Conservation (phyloP, 1,140 invertebrate species). For the Dolichoris vasculosae region DNA sequence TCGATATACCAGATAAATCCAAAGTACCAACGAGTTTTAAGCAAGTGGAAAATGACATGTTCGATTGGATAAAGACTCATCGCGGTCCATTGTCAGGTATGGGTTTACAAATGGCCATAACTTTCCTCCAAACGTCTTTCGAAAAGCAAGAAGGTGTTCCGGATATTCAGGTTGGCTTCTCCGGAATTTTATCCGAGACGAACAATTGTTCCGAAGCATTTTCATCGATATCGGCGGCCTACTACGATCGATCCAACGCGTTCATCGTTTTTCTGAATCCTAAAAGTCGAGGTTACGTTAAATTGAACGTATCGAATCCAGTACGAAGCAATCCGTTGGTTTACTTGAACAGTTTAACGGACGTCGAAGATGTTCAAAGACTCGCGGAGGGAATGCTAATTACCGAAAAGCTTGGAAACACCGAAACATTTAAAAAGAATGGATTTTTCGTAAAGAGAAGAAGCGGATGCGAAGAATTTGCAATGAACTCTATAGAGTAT, state of each 20-base stretch:
- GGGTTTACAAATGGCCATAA: neutral
- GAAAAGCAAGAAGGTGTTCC: conserved; percentile 6
- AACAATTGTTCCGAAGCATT: neutral
- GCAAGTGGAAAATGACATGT: neutral
- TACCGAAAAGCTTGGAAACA: neutral
- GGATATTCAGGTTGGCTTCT: conserved; percentile 44
- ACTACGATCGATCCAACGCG: conserved; percentile 6
- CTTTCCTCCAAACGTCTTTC: conserved; percentile 24
- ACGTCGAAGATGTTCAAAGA: conserved; percentile 15
- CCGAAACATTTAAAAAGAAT: conserved; percentile 18
- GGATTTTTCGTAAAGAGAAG: neutral
- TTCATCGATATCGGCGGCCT: neutral
- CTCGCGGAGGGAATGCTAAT: conserved; percentile 1
- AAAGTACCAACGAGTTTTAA: neutral
- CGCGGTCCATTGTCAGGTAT: conserved; percentile 26
- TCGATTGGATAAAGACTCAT: conserved; percentile 34
- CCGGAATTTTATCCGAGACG: neutral
- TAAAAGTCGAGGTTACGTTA: conserved; percentile 41
- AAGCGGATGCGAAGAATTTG: neutral
- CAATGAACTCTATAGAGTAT: neutral
- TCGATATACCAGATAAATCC: neutral
- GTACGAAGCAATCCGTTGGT: conserved; percentile 10
- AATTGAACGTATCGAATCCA: conserved; percentile 28
- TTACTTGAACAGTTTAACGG: conserved; percentile 8
- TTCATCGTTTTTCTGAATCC: neutral